phyloP scores from a whole-genome alignment of 1,140 invertebrate genomes.

The Acarapis woodi region DNA sequence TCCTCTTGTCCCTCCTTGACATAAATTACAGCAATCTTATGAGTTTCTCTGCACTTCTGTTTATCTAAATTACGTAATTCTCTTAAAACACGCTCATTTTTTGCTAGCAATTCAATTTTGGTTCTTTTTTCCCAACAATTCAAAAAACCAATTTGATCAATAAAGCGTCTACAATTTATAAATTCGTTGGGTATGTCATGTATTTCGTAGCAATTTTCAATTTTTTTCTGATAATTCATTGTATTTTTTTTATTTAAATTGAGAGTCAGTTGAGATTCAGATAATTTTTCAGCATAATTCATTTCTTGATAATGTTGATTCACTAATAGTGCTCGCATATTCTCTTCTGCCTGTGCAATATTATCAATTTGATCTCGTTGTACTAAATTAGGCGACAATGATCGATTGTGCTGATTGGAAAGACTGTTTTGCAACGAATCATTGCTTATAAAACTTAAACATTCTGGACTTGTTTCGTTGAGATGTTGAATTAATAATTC shows the following conservation, averaged over 20 bases:
- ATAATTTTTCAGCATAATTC: constrained; percentile 5
- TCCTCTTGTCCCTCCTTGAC: constrained; percentile 84
- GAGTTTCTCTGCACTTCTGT: constrained; percentile 58
- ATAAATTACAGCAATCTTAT: constrained; percentile 97
- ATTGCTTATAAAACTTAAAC: constrained; percentile 26
- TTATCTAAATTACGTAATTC: constrained; percentile 74
- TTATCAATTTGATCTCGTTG: constrained; percentile 18
- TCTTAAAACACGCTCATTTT: constrained; percentile 60
- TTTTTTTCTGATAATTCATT: too few relatives aligned
- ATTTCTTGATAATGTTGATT: constrained; percentile 13
- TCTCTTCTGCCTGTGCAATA: constrained; percentile 15
- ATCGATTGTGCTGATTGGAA: background rate
- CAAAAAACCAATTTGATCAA: constrained; percentile 61
- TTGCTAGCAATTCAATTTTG: constrained; percentile 53
- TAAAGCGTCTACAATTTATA: constrained; percentile 52
- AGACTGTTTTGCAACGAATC: too few relatives aligned
- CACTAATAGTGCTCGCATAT: constrained; percentile 16
- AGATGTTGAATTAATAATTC: constrained; percentile 47
- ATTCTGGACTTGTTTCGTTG: constrained; percentile 68
- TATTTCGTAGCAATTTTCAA: too few relatives aligned
- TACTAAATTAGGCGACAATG: constrained; percentile 16
- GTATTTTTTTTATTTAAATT: background rate
- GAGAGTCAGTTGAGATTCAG: background rate
- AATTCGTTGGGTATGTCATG: too few relatives aligned
- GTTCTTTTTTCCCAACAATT: constrained; percentile 51